A percentile compares a stretch with the other conserved stretches of the same genome.
phyloP scores from a whole-genome alignment of 92 coral and sea anemone genomes.

The Umimayanthus kanabou region DNA sequence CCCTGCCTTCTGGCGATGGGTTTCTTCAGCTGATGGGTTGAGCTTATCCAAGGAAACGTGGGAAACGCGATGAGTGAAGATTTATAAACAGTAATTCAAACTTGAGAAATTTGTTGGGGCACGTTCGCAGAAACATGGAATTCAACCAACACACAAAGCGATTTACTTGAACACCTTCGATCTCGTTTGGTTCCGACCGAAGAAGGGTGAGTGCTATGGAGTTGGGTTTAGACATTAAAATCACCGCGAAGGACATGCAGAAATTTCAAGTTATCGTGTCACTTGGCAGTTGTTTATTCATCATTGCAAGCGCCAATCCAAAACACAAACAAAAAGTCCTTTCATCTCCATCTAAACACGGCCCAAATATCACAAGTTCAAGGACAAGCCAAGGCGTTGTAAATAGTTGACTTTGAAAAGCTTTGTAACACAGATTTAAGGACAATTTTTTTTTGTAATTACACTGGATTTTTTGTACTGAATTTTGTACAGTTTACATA shows the following conservation, averaged over 20 bases:
- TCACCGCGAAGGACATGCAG: not conserved
- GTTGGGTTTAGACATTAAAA: not conserved
- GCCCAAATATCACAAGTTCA: not conserved
- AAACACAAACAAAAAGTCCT: too few species aligned
- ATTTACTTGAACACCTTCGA: not conserved
- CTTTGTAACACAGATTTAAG: not conserved
- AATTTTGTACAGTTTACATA: not conserved
- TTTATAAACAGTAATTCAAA: not conserved
- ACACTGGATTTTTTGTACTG: not conserved
- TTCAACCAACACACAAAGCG: constrained; percentile 6
- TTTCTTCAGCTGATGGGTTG: constrained; percentile 42
- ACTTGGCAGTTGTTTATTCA: not conserved
- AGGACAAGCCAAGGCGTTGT: not conserved
- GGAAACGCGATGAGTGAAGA: not conserved
- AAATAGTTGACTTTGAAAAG: not conserved
- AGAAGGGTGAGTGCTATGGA: not conserved
- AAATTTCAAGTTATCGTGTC: not conserved
- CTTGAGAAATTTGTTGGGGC: not conserved
- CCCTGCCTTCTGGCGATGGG: constrained; percentile 75
- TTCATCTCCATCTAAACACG: not conserved
- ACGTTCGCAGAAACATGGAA: constrained; percentile 10
- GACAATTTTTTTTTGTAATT: not conserved
- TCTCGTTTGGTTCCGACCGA: not conserved
- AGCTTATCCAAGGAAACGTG: not conserved
- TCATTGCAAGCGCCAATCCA: too few species aligned